Percentiles rank a stretch among this genome's conserved stretches.
Evolutionary conservation across 2,888 invertebrate genomes (phyloP).

Genomic region (Morpho achilles): DNA sequence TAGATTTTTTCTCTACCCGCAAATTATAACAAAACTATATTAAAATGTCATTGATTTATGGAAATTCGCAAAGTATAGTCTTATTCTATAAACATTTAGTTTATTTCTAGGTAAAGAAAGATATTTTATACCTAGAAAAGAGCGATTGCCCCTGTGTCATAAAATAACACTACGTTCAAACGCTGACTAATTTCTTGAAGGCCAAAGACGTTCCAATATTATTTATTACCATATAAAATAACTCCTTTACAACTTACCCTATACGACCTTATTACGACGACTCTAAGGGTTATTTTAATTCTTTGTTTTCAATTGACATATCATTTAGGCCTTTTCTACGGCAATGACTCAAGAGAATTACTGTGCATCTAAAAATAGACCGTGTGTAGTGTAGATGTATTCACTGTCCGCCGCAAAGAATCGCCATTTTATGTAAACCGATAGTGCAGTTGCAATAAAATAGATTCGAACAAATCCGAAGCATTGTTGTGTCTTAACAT

Average conservation of each 20-base stretch:
- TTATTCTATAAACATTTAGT: too few relatives aligned
- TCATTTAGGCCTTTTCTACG: slow-evolving; percentile 55
- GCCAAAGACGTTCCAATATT: slow-evolving; percentile 73
- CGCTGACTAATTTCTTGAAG: slow-evolving; percentile 73
- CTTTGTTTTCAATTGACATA: slow-evolving; percentile 38
- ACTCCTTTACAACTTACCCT: slow-evolving; percentile 32
- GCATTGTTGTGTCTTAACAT: not conserved
- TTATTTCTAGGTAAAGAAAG: too few relatives aligned
- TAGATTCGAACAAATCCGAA: slow-evolving; percentile 3
- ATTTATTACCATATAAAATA: slow-evolving; percentile 71
- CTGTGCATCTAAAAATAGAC: slow-evolving; percentile 58
- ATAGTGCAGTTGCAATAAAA: slow-evolving; percentile 23
- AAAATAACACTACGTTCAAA: slow-evolving; percentile 40
- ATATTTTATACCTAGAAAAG: not conserved
- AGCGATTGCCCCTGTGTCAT: slow-evolving; percentile 16
- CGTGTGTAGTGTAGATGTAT: slow-evolving; percentile 36
- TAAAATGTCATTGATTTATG: too few relatives aligned
- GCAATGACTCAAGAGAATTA: slow-evolving; percentile 59
- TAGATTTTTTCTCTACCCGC: too few relatives aligned
- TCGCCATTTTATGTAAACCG: slow-evolving; percentile 33
- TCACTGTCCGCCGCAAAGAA: slow-evolving; percentile 34
- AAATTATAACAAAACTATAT: too few relatives aligned
- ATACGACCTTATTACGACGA: slow-evolving; percentile 38
- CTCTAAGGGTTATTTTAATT: slow-evolving; percentile 40
- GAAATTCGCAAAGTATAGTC: too few relatives aligned